A percentile compares a stretch with the other conserved stretches of the same genome.
Evolutionary conservation across 2,797 vertebrate species (phyloP).

Genomic region (Crax fasciolata): DNA sequence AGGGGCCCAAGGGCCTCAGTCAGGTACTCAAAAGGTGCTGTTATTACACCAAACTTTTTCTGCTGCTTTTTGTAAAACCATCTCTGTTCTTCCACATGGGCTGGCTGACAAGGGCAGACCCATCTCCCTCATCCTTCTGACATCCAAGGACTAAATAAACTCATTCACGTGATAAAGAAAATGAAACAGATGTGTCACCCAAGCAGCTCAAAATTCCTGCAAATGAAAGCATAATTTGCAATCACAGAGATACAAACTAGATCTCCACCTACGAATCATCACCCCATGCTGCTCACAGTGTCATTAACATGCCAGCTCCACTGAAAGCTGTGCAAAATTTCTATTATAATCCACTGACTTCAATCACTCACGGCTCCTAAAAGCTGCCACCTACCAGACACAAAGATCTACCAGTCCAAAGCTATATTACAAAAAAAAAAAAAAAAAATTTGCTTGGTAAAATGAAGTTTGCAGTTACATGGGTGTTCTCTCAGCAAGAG

Average conservation of each 20-base stretch:
- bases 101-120: neutral
- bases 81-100: neutral
- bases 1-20: neutral
- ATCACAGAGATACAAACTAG: neutral
- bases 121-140: neutral
- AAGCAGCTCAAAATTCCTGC: conserved; percentile 23
- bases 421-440: neutral
- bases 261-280: conserved; percentile 42
- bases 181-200: conserved; percentile 3
- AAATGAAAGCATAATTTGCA: conserved; percentile 41
- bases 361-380: neutral
- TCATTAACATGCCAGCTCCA: conserved; percentile 32
- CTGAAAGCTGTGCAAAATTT: conserved; percentile 36
- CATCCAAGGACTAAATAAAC: conserved; percentile 13
- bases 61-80: neutral
- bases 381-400: conserved; percentile 13
- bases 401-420: neutral
- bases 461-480: neutral
- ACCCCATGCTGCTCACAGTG: conserved; percentile 18
- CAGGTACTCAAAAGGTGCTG: neutral
- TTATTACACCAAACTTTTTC: neutral
- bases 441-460: neutral
- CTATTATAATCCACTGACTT: conserved; percentile 37
- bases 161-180: conserved; percentile 19
- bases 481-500: neutral